Evolutionary conservation across 1,140 invertebrate species (phyloP).

Genomic region (Daktulosphaira vitifoliae): DNA sequence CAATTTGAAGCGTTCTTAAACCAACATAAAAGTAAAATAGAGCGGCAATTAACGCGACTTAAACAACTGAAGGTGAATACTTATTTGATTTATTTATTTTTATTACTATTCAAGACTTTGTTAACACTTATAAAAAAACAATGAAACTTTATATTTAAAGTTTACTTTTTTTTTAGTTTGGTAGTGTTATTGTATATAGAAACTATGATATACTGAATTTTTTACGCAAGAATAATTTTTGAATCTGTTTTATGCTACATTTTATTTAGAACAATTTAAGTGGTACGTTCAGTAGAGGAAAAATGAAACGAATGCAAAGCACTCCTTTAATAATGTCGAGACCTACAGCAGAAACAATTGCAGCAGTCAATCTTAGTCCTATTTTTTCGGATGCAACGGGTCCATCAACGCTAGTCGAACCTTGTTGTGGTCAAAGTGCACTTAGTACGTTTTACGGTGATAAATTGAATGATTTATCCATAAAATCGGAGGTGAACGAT

Average conservation of each 20-base stretch:
- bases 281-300: conserved; percentile 35
- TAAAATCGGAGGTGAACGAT: not conserved
- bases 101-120: too few species aligned
- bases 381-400: not conserved
- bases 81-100: too few species aligned
- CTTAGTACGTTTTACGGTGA: conserved; percentile 9
- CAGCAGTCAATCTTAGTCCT: conserved; percentile 1
- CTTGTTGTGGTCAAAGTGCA: not conserved
- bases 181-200: too few species aligned
- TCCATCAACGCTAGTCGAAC: not conserved
- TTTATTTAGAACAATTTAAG: conserved; percentile 33
- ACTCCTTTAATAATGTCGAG: conserved; percentile 24
- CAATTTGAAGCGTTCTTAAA: conserved; percentile 27
- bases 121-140: too few species aligned
- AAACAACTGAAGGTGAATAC: conserved; percentile 49
- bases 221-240: too few species aligned
- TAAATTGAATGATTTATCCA: not conserved
- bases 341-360: not conserved
- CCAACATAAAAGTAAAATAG: conserved; percentile 47
- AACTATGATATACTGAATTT: too few species aligned
- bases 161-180: too few species aligned
- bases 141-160: too few species aligned
- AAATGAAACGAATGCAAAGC: conserved; percentile 35
- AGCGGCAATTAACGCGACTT: conserved; percentile 51
- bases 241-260: too few species aligned